Percentiles rank a stretch among this genome's conserved stretches.
These are phyloP conservation scores for Cheilosia grossa DNA, from an alignment of 2,888 invertebrate genomes.

Conservation along the genomic window DNA sequence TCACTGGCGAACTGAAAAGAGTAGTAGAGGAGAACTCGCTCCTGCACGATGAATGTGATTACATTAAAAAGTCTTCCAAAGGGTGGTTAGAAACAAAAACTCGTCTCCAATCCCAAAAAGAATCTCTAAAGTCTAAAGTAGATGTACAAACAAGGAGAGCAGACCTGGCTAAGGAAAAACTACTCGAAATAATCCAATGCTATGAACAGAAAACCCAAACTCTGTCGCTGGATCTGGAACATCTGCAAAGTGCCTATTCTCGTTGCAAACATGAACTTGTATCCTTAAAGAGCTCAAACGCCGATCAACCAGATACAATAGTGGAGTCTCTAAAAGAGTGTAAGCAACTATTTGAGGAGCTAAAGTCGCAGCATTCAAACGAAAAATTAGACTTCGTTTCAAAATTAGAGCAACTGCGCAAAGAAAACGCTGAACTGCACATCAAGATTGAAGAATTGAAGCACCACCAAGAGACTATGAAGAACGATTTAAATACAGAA, in stretches of 20 bases:
- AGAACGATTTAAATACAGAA: constrained; percentile 76
- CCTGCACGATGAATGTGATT: constrained; percentile 85
- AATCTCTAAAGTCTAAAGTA: constrained; percentile 81
- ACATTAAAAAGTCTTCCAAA: constrained; percentile 83
- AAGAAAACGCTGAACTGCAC: constrained; percentile 62
- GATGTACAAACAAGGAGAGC: constrained; percentile 85
- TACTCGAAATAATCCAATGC: constrained; percentile 89
- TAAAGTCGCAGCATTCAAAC: constrained; percentile 88
- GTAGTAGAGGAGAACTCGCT: constrained; percentile 88
- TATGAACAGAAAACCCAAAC: constrained; percentile 89
- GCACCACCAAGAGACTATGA: constrained; percentile 75
- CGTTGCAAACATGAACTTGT: constrained; percentile 81
- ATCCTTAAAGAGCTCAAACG: constrained; percentile 77
- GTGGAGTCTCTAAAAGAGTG: constrained; percentile 88
- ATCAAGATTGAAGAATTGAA: constrained; percentile 63
- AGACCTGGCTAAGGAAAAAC: constrained; percentile 88
- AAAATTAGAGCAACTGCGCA: constrained; percentile 75
- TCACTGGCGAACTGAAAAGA: constrained; percentile 89
- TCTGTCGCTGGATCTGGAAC: constrained; percentile 81
- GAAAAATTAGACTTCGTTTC: constrained; percentile 86
- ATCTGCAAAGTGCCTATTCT: constrained; percentile 81
- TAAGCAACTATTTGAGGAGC: constrained; percentile 89
- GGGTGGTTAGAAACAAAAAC: constrained; percentile 82
- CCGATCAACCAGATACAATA: constrained; percentile 80
- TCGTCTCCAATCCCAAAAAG: constrained; percentile 81